Evolutionary conservation across 2,888 invertebrate species (phyloP).

Genomic region (Baronia brevicornis): DNA sequence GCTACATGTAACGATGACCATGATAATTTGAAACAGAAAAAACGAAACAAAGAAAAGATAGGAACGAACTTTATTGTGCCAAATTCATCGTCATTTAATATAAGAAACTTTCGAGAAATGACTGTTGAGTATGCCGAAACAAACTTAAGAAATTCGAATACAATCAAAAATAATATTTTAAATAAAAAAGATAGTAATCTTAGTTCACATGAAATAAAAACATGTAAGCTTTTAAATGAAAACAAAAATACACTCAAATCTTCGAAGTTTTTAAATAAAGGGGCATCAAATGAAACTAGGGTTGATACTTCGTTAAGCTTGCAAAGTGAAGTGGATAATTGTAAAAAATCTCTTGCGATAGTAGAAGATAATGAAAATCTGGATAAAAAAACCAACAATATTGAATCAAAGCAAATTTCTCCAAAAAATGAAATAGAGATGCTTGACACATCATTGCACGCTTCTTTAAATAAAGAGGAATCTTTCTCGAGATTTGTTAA

Average conservation of each 20-base stretch:
- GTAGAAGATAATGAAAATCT: not conserved
- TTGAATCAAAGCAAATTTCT: not conserved
- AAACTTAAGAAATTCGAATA: too few relatives aligned
- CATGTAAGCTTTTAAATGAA: too few relatives aligned
- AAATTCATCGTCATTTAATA: constrained; percentile 32
- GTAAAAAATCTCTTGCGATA: not conserved
- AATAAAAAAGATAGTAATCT: too few relatives aligned
- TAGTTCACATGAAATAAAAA: too few relatives aligned
- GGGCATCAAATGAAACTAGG: too few relatives aligned
- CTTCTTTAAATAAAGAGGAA: constrained; percentile 18
- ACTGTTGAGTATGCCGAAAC: too few relatives aligned
- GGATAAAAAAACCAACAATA: not conserved
- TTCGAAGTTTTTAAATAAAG: too few relatives aligned
- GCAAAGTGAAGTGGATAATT: too few relatives aligned
- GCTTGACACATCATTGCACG: constrained; percentile 19
- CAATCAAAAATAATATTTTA: constrained; percentile 15
- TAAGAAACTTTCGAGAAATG: constrained; percentile 47
- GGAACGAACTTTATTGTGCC: constrained; percentile 34
- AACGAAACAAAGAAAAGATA: constrained; percentile 32
- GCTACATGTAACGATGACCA: constrained; percentile 14
- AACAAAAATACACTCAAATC: too few relatives aligned
- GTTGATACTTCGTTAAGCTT: too few relatives aligned
- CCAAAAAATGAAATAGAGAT: constrained; percentile 20
- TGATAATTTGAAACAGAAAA: constrained; percentile 37
- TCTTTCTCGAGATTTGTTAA: constrained; percentile 36